Conservation (phyloP, 2,888 invertebrate genomes). For the Andrena dorsata region DNA sequence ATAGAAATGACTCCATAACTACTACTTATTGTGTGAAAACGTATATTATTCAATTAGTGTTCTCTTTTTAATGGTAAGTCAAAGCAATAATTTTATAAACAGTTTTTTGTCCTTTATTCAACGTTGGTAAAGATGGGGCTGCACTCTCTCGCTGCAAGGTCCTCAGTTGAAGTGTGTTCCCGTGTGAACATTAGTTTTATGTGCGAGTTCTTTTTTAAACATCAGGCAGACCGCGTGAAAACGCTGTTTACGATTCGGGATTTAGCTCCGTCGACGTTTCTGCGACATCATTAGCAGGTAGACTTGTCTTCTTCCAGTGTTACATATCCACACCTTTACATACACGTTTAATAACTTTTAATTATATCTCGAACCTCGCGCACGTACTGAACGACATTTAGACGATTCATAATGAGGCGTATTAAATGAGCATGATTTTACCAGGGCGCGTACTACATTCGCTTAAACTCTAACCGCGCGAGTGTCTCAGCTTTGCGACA, state of each 20-base stretch:
- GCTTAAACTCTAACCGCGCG: background rate
- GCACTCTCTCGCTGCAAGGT: too few relatives aligned
- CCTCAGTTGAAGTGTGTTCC: background rate
- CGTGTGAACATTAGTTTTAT: background rate
- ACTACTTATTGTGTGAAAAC: too few relatives aligned
- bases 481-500: slow-evolving; percentile 34
- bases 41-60: too few relatives aligned
- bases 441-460: slow-evolving; percentile 4
- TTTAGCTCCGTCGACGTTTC: slow-evolving; percentile 17
- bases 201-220: too few relatives aligned
- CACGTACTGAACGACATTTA: slow-evolving; percentile 29
- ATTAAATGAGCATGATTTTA: slow-evolving; percentile 41
- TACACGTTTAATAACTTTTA: slow-evolving; percentile 27
- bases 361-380: slow-evolving; percentile 36
- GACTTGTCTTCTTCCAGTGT: slow-evolving; percentile 21
- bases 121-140: too few relatives aligned
- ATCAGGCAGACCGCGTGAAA: background rate
- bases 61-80: too few relatives aligned
- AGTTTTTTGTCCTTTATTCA: too few relatives aligned
- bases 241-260: slow-evolving; percentile 14
- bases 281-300: slow-evolving; percentile 34
- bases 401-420: slow-evolving; percentile 45
- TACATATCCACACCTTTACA: slow-evolving; percentile 29
- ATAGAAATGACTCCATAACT: too few relatives aligned
- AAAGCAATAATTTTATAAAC: too few relatives aligned